Evolutionary conservation across 2,113 vertebrate genomes (phyloP), one percentile per base, ranked within the genome.

Genomic region (Ifrita kowaldi): DNA sequence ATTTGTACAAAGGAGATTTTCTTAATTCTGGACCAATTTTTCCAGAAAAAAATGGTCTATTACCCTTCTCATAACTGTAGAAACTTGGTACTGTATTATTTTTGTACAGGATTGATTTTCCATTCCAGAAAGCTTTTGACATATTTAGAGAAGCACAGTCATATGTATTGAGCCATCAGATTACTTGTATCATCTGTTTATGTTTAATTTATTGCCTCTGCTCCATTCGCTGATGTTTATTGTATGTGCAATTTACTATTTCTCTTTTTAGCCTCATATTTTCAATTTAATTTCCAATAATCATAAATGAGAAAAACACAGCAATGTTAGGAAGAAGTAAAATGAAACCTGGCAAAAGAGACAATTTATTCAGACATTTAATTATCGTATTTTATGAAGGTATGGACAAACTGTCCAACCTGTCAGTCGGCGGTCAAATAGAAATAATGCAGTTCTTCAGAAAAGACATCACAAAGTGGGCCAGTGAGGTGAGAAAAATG

Each of bases 241-340:
- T 2, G 0, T 56, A 71, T n/a, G 15, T 73, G 22, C 24, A 82
- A 78, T 87, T 83, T 60, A 50, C 10, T 71, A 78, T 85, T 91
- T 88, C 37, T 6, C 8, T 80, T 95, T 94, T 78, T 57, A 73
- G 80, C 23, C 5, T 68, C 52, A 9, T 56, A 35, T 83, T 90
- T 95, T 76, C 82, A 73, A 82, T 83, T 87, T 91, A 20, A 92
- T 68, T 92, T 94, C 37, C 46, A 88, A 28, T 73, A 90, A 56
- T 32, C n/a, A 11, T 37, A 52, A 89, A 32, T 85, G 41, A 93
- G 57, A 88, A 85, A 87, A 91, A 28, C 15, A 68, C 44, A 83
- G 20, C 9, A 78, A 62, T 41, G 35, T 37, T 68, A 87, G 41
- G 14, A 94, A 81, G 16, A 59, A 69, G 13, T 81, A 42, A 85